A percentile compares a stretch with the other conserved stretches of the same genome.
Conservation (phyloP, 2,888 invertebrate species). For the Tyria jacobaeae region DNA sequence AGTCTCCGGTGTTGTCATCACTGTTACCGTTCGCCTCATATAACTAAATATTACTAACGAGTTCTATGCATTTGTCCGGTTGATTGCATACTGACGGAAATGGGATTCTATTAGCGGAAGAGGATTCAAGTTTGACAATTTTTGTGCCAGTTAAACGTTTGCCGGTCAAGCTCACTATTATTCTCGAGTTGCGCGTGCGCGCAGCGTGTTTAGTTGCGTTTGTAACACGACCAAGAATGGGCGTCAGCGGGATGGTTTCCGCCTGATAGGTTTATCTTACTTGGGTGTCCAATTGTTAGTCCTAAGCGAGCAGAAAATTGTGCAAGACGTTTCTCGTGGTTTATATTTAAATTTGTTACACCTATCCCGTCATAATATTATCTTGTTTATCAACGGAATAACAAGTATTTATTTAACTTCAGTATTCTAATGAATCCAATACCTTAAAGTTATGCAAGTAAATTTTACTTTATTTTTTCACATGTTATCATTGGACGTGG, state of each 20-base stretch:
- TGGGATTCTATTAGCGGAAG: constrained; percentile 74
- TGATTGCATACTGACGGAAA: constrained; percentile 78
- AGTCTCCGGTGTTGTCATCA: constrained; percentile 82
- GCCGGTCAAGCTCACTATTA: constrained; percentile 70
- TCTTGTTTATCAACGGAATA: constrained; percentile 62
- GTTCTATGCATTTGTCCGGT: constrained; percentile 69
- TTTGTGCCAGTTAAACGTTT: constrained; percentile 67
- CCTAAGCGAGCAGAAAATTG: constrained; percentile 65
- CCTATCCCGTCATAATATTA: constrained; percentile 60
- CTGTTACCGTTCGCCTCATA: constrained; percentile 56
- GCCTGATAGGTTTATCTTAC: constrained; percentile 61
- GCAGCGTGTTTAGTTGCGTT: constrained; percentile 80
- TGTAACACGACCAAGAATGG: constrained; percentile 81
- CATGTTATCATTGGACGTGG: constrained; percentile 53
- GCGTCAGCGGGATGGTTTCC: constrained; percentile 71
- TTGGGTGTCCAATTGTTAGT: constrained; percentile 58
- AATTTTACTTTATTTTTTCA: constrained; percentile 47
- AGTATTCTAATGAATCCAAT: constrained; percentile 60
- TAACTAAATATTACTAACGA: constrained; percentile 65
- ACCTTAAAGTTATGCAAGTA: constrained; percentile 61
- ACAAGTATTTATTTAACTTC: constrained; percentile 60
- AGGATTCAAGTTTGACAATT: constrained; percentile 69
- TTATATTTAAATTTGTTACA: constrained; percentile 59
- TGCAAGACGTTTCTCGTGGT: constrained; percentile 59
- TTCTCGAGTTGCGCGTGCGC: constrained; percentile 76